A percentile compares a stretch with the other conserved stretches of the same genome.
phyloP scores from a whole-genome alignment of 2,113 vertebrate genomes.

The Calidris pygmaea region DNA sequence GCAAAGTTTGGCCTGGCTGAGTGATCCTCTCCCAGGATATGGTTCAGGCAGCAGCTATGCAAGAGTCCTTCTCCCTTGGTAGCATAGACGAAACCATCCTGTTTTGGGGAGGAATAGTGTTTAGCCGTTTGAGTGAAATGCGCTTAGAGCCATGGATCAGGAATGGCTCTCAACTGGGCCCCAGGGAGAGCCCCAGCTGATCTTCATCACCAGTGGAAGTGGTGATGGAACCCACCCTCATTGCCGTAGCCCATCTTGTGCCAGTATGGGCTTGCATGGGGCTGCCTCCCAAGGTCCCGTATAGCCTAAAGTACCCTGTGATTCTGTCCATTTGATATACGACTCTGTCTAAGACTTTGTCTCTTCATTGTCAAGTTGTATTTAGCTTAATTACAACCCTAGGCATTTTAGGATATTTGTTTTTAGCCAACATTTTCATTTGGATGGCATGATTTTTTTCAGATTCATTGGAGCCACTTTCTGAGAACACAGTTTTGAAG shows the following conservation, averaged over 20 bases:
- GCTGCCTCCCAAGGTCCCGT: neutral
- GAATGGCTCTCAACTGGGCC: fast-evolving
- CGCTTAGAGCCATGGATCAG: neutral
- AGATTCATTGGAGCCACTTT: neutral
- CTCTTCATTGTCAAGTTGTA: fast-evolving
- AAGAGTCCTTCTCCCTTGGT: neutral
- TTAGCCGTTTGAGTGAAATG: neutral
- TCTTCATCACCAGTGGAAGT: too few species aligned
- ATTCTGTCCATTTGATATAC: neutral
- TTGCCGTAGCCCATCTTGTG: neutral
- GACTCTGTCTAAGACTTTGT: neutral
- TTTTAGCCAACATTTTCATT: neutral
- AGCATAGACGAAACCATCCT: neutral
- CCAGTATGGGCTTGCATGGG: fast-evolving
- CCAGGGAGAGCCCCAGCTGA: neutral
- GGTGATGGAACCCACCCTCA: neutral
- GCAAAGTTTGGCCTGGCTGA: neutral
- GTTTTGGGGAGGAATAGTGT: neutral
- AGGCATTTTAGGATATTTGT: neutral
- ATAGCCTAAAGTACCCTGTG: neutral
- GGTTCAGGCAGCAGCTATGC: neutral
- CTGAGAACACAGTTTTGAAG: neutral
- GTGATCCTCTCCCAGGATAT: neutral
- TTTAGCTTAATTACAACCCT: neutral
- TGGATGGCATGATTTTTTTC: neutral